Evolutionary conservation across 1,140 invertebrate species (phyloP), one percentile per base, ranked within the genome.

Genomic region (Apis dorsata): DNA sequence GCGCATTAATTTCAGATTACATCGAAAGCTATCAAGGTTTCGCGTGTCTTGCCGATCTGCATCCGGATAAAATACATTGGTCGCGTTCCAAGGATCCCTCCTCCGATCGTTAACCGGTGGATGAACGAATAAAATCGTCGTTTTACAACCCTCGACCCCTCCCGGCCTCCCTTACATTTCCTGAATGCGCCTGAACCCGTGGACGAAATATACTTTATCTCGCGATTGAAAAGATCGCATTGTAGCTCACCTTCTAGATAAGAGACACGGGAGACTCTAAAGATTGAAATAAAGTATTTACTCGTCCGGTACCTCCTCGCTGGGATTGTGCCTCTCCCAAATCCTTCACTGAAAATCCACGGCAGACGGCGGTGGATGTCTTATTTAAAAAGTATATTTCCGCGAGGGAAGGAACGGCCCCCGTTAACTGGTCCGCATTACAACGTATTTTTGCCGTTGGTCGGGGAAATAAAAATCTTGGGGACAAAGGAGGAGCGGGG

Each of bases 371-470:
- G 66, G 65, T 74, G 55, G 34, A 84, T 62, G 44, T 80, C 77
- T 86, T 86, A 87, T 80, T 87, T 65, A 73, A 87, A 34, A 70
- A 65, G 24, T 57, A 8, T 57, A 57, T 57, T 17, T 17, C 5
- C 17, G 17, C 12, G 17, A 17, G 15, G 13, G 13, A 59, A 51
- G 62, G 49, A 66, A 44, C 34, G 72, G 72, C 79, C 34, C 79
- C 34, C 79, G 76, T 49, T 77, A 73, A 86, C 55, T 66, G 49
- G 76, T 44, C 70, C 44, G 71, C 17, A 70, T 87, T 86, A 86
- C 70, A 79, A 76, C 62, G 63, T 44, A 44, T 44, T 44, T 44
- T 68, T 49, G 8, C 7, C 15, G 19, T 2, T 53, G 21, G 28
- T 66, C 28, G 11, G 51, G n/a, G 49, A 49, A 59, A 74, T 66